Evolutionary conservation across 2,888 invertebrate genomes (phyloP), one percentile per base, ranked within the genome.

Genomic region (Gandaritis pyraliata): DNA sequence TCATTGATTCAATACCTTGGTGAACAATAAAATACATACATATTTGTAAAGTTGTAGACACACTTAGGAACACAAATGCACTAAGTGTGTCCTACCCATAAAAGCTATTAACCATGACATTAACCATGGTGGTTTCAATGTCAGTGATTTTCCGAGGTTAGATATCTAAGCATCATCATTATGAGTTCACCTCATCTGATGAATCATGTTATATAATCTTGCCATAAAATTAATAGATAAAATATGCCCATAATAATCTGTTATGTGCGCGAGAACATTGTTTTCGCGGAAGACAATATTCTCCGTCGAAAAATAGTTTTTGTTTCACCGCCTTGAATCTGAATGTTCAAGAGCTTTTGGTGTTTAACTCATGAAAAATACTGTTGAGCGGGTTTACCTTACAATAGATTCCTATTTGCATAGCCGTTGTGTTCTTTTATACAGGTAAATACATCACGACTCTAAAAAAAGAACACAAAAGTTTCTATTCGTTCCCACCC

Each of bases 21-120:
- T 8, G 1, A 2, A 30, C 10, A 30, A 30, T 30, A 30, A 30
- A 7, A 33, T 33, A 33, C 10, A 7, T 11, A 33, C 10, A 1
- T 33, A 0, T 8, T 33, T 33, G 33, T 33, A 33, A 8, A 10
- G 8, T 10, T 33, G 10, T 33, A 33, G 33, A 7, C 1, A 8
- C 10, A 11, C 1, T 33, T 33, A 33, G 33, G 10, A 8, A 11
- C 33, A 33, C 33, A 5, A 33, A 33, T 33, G 33, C 33, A 33
- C 33, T 33, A 33, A 8, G 33, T 33, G 38, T n/a, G 38, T 38
- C 11, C 11, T 38, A 46, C 50, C 45, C 49, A 49, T 64, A 53
- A 56, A 41, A 38, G 38, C 54, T 53, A 61, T 55, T 68, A 64
- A 55, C 69, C 64, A 52, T 67, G 67, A 67, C 65, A 69, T 61